Evolutionary conservation across 2,888 invertebrate genomes (phyloP), one percentile per base, ranked within the genome.

Genomic region (Eilema caniola): DNA sequence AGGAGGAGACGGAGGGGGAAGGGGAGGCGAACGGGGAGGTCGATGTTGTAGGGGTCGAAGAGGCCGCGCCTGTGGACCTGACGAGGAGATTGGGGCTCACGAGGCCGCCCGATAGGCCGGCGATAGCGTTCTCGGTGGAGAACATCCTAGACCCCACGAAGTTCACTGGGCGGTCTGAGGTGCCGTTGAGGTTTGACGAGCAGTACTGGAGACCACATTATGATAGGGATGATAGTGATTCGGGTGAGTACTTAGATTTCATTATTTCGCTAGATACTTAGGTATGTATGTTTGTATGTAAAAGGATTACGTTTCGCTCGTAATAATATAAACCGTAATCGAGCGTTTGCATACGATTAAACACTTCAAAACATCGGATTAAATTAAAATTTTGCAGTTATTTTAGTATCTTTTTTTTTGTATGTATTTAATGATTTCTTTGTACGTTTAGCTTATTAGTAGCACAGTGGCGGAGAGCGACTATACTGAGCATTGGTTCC

Each of bases 141-240:
- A 98, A 98, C 88, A 98, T 98, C 78, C 93, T 98, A 80, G 98
- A 98, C 91, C 98, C 98, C 5, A 98, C 97, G 84, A 98, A 98
- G 94, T 98, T 98, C 90, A 98, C 98, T 33, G 98, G 98, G 41
- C 93, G 96, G 83, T 94, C 95, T 12, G 96, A 96, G 70, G 93
- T 92, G 20, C 95, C 95, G 37, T 87, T 96, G 73, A 92, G 95
- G 86, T 96, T 93, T 86, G 96, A 91, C 83, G 96, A 96, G 89
- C 96, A 96, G 86, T 96, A 96, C 86, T 93, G 92, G 95, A 91
- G 95, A 77, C 95, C 95, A 61, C 95, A 95, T 79, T 95, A 95
- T 73, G 95, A 95, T 72, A 92, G 96, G 75, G 95, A 96, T 66
- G 96, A 96, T 71, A 96, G 96, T 86, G 96, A 96, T 84, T 95